Evolutionary conservation across 2,113 vertebrate genomes (phyloP).

Genomic region (Megaptera novaeangliae): DNA sequence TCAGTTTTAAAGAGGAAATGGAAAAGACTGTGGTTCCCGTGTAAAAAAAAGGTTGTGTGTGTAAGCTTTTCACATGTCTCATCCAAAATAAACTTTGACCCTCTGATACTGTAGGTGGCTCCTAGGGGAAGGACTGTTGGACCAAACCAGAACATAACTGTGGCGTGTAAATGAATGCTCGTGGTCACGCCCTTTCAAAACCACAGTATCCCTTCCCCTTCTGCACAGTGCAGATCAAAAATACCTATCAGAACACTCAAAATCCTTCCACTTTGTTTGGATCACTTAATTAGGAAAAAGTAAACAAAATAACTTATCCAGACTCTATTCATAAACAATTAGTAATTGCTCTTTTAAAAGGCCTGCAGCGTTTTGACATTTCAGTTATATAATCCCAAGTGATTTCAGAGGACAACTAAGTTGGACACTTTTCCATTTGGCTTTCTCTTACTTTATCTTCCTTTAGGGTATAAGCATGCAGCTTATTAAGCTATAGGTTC

Average conservation of each 20-base stretch:
- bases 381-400: constrained; percentile 19
- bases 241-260: not conserved
- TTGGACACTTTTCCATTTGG: not conserved
- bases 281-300: constrained; percentile 4
- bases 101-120: constrained; percentile 41
- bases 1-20: constrained; percentile 73
- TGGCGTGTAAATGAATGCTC: not conserved
- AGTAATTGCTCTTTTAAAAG: constrained; percentile 2
- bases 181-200: constrained; percentile 5
- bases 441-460: not conserved
- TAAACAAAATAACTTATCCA: constrained; percentile 13
- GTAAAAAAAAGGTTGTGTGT: constrained; percentile 62
- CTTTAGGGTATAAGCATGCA: not conserved
- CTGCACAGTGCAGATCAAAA: not conserved
- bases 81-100: constrained; percentile 49
- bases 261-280: not conserved
- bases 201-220: not conserved
- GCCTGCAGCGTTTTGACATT: not conserved
- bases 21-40: constrained; percentile 74
- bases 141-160: constrained; percentile 32
- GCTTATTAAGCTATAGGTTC: not conserved
- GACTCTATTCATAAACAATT: not conserved
- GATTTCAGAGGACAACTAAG: constrained; percentile 20
- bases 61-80: constrained; percentile 66
- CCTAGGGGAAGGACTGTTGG: not conserved